Evolutionary conservation across 2,888 invertebrate species (phyloP).

Genomic region (Cephus pulcher): DNA sequence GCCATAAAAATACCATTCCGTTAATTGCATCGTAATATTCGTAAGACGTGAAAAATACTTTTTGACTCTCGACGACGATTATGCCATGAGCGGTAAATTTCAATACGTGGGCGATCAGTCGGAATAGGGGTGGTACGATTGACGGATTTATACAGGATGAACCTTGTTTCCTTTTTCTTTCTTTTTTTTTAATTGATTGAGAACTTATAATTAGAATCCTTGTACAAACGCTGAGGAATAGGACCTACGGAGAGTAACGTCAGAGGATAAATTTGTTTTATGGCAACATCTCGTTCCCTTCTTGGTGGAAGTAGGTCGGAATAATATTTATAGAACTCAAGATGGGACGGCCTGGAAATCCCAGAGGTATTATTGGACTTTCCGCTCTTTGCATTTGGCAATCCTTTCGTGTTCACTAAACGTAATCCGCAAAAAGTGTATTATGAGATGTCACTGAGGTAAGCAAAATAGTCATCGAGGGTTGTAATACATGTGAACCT

Average conservation of each 20-base stretch:
- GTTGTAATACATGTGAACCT: background rate
- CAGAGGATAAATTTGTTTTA: conserved; percentile 44
- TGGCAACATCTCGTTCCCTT: conserved; percentile 18
- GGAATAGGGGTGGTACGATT: background rate
- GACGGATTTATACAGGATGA: background rate
- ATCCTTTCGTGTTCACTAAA: background rate
- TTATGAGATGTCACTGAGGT: background rate
- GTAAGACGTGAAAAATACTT: background rate
- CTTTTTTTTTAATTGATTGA: background rate
- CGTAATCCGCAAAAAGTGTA: background rate
- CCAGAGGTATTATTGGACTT: conserved; percentile 48
- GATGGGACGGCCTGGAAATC: conserved; percentile 38
- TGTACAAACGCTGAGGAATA: background rate
- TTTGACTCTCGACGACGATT: background rate
- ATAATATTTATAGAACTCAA: conserved; percentile 58
- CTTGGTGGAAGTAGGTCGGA: conserved; percentile 53
- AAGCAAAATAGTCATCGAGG: background rate
- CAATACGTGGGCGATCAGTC: background rate
- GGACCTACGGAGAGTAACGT: conserved; percentile 21
- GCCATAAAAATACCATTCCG: background rate
- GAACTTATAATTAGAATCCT: background rate
- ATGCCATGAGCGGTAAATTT: background rate
- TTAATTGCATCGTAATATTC: background rate
- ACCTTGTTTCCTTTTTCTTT: background rate
- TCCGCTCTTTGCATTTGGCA: conserved; percentile 17